A percentile compares a stretch with the other conserved stretches of the same genome.
Evolutionary conservation across 2,113 vertebrate genomes (phyloP).

Genomic region (Heterocephalus glaber): DNA sequence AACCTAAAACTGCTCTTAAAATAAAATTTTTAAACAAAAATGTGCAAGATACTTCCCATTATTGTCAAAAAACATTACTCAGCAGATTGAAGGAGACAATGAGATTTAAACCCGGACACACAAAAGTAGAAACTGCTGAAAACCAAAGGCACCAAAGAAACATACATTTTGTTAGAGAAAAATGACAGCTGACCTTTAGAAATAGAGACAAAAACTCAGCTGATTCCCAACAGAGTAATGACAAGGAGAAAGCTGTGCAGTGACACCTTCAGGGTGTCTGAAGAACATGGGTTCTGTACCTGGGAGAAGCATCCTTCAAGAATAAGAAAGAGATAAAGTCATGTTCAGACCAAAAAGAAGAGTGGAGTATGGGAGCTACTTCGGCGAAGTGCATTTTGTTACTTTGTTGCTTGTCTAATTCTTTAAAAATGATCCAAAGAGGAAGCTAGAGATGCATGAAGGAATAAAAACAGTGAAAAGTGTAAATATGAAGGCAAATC

Average conservation of each 20-base stretch:
- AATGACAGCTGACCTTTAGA: neutral
- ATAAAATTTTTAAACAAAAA: neutral
- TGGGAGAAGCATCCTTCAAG: neutral
- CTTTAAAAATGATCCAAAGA: neutral
- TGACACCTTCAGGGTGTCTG: too few species aligned
- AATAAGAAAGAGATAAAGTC: too few species aligned
- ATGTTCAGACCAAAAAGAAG: too few species aligned
- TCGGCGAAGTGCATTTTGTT: too few species aligned
- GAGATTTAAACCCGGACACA: neutral
- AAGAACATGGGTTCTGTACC: neutral
- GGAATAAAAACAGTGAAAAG: neutral
- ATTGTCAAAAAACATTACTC: neutral
- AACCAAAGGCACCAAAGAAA: neutral
- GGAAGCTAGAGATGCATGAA: neutral
- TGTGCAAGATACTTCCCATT: neutral
- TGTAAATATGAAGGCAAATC: neutral
- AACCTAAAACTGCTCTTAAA: neutral
- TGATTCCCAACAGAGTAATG: neutral
- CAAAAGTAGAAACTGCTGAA: neutral
- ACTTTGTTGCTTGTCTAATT: neutral
- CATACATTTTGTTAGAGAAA: neutral
- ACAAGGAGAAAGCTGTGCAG: neutral
- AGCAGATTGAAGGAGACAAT: neutral
- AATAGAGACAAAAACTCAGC: neutral
- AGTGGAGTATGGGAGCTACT: neutral